phyloP scores from a whole-genome alignment of 2,797 vertebrate genomes.

The Gastrophryne carolinensis region DNA sequence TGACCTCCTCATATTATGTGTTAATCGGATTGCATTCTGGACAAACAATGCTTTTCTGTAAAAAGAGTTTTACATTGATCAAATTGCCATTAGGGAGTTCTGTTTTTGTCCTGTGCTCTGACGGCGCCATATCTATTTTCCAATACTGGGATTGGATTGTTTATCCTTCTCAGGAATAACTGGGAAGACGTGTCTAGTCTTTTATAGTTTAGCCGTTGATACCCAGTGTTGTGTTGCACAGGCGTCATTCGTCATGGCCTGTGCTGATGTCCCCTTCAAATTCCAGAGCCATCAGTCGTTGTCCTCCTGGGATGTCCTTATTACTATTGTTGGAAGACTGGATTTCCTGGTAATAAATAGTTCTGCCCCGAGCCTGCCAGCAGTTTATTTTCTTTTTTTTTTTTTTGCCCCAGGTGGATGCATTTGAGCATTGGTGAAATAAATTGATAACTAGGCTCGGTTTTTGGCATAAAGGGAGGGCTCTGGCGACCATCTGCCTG shows the following conservation, averaged over 20 bases:
- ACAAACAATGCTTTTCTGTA: too few species aligned
- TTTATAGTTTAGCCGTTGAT: slow-evolving; percentile 3
- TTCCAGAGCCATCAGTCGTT: slow-evolving; percentile 9
- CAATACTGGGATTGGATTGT: too few species aligned
- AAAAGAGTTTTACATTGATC: too few species aligned
- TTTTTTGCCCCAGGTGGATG: slow-evolving; percentile 59
- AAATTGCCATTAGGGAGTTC: too few species aligned
- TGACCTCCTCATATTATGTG: too few species aligned
- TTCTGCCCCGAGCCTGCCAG: slow-evolving; percentile 63
- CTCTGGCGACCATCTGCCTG: slow-evolving; percentile 64
- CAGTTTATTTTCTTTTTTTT: too few species aligned
- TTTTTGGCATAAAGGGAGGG: slow-evolving; percentile 56
- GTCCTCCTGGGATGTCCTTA: slow-evolving; percentile 14
- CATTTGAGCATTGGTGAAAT: slow-evolving; percentile 66
- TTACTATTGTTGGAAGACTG: slow-evolving; percentile 54
- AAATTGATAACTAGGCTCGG: slow-evolving; percentile 82
- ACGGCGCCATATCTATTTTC: background rate
- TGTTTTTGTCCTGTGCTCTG: background rate
- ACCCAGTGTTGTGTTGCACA: background rate
- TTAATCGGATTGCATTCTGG: too few species aligned
- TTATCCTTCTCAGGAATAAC: background rate
- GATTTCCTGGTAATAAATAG: slow-evolving; percentile 72
- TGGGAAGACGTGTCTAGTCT: background rate
- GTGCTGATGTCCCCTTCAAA: background rate
- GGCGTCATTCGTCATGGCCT: slow-evolving; percentile 1